Evolutionary conservation across 2,888 invertebrate genomes (phyloP).

Genomic region (Cotesia congregata): DNA sequence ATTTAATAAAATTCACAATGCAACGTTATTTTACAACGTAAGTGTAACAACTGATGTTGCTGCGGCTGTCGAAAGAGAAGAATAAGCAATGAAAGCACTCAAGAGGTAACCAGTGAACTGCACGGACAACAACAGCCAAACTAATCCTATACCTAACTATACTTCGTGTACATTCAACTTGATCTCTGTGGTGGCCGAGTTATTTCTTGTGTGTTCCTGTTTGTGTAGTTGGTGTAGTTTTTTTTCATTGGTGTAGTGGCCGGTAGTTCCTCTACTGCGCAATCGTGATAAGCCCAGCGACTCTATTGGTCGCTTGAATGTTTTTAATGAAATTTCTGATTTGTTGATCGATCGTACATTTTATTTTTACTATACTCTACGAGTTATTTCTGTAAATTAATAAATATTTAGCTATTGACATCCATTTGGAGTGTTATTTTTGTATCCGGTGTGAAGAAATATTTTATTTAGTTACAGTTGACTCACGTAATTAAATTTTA

Average conservation of each 20-base stretch:
- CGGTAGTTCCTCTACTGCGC: not conserved
- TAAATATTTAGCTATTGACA: too few relatives aligned
- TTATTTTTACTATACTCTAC: too few relatives aligned
- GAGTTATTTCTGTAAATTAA: too few relatives aligned
- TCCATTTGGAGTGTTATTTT: too few relatives aligned
- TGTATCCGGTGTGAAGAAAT: too few relatives aligned
- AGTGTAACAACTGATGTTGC: constrained; percentile 24
- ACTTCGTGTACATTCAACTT: not conserved
- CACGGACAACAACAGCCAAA: not conserved
- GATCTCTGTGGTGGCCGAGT: not conserved
- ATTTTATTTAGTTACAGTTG: too few relatives aligned
- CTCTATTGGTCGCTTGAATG: not conserved
- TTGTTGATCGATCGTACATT: too few relatives aligned
- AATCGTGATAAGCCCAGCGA: not conserved
- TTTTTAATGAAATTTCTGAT: not conserved
- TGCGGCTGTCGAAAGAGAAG: not conserved
- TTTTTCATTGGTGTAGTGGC: not conserved
- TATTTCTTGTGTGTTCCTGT: not conserved
- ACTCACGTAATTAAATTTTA: too few relatives aligned
- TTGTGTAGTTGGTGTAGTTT: not conserved
- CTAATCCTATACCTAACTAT: not conserved
- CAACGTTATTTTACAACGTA: not conserved
- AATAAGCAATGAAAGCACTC: not conserved
- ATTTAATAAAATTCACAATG: not conserved
- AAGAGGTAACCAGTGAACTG: not conserved